Conservation (phyloP, 2,113 vertebrate species). For the Bolborhynchus lineola region DNA sequence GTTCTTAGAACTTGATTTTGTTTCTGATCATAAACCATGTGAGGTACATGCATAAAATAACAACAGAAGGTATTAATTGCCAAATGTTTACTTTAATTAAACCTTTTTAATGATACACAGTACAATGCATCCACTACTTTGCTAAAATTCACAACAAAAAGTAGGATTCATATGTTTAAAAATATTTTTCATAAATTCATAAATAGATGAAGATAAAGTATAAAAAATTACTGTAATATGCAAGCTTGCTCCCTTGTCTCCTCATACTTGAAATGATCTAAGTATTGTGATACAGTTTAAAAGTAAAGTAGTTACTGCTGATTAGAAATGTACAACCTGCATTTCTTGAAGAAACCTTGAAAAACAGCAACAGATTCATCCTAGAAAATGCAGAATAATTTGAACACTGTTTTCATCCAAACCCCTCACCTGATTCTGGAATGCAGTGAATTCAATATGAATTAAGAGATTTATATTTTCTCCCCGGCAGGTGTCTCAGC, state of each 20-base stretch:
- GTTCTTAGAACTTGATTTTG: neutral
- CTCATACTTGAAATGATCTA: slow-evolving; percentile 17
- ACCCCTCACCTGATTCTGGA: slow-evolving; percentile 30
- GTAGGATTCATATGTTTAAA: slow-evolving; percentile 61
- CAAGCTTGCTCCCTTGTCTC: slow-evolving; percentile 58
- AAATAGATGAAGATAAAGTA: slow-evolving; percentile 70
- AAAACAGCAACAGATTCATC: slow-evolving; percentile 44
- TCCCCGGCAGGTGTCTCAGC: slow-evolving; percentile 1
- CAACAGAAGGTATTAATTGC: neutral
- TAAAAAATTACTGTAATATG: slow-evolving; percentile 61
- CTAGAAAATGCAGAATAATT: slow-evolving; percentile 55
- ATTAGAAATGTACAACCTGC: slow-evolving; percentile 31
- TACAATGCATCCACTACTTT: slow-evolving; percentile 50
- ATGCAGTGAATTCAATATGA: slow-evolving; percentile 73
- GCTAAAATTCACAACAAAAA: slow-evolving; percentile 50
- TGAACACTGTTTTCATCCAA: slow-evolving; percentile 45
- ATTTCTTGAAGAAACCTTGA: slow-evolving; percentile 32
- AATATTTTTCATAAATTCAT: slow-evolving; percentile 70
- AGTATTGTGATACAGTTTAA: slow-evolving; percentile 19
- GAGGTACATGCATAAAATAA: neutral
- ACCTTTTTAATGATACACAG: slow-evolving; percentile 25
- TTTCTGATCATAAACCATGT: neutral
- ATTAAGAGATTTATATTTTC: slow-evolving; percentile 52
- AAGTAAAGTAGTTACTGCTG: slow-evolving; percentile 26
- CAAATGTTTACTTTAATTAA: slow-evolving; percentile 51